phyloP scores from a whole-genome alignment of 2,797 vertebrate species.

The Notamacropus eugenii region DNA sequence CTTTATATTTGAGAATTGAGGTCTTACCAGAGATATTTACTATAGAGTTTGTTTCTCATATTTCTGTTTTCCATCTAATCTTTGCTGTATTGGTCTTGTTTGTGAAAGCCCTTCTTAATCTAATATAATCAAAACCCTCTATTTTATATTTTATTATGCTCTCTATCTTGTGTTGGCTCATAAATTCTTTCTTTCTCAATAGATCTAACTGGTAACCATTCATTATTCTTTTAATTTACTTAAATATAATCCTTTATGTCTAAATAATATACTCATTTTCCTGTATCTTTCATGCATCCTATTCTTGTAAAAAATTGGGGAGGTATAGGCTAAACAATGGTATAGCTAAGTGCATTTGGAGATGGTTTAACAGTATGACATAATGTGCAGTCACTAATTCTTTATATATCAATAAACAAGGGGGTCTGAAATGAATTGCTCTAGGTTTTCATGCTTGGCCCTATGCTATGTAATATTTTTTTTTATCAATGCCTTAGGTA shows the following conservation, averaged over 20 bases:
- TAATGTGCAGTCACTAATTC: neutral
- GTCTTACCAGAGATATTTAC: neutral
- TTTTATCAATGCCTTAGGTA: neutral
- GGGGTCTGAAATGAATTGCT: neutral
- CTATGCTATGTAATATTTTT: neutral
- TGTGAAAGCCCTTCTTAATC: neutral
- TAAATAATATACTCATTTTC: neutral
- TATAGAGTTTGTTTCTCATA: neutral
- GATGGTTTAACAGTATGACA: neutral
- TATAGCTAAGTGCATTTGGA: neutral
- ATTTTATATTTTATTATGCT: neutral
- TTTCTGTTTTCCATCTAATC: neutral
- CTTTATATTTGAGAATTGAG: too few species aligned
- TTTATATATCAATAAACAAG: neutral
- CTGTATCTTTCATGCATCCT: neutral
- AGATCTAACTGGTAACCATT: neutral
- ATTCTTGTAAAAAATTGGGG: neutral
- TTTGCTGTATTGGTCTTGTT: neutral
- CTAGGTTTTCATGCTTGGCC: neutral
- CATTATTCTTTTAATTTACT: neutral
- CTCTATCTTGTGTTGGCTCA: neutral
- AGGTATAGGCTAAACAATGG: neutral
- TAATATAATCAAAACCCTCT: neutral
- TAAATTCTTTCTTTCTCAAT: neutral
- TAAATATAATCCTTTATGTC: neutral